A percentile compares a stretch with the other conserved stretches of the same genome.
These are phyloP conservation scores for Pseudochirops corinnae DNA, from an alignment of 2,797 vertebrate genomes.

Conservation along the genomic window DNA sequence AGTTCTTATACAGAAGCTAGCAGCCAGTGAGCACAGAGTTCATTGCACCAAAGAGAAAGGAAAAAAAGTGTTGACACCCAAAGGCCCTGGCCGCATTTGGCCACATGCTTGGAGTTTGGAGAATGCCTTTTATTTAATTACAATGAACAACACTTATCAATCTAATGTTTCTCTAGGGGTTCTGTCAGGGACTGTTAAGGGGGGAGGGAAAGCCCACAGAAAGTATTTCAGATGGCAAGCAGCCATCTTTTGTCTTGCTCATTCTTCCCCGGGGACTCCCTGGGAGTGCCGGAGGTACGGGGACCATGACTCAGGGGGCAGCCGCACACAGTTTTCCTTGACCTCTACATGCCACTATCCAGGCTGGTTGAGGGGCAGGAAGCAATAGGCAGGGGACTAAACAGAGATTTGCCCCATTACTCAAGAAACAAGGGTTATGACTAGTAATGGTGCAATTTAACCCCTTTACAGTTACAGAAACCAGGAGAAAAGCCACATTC, in stretches of 20 bases:
- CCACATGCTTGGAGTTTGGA: neutral
- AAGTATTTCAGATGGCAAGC: slow-evolving; percentile 10
- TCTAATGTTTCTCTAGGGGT: neutral
- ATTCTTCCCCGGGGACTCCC: slow-evolving; percentile 23
- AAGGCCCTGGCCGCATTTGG: fast-evolving
- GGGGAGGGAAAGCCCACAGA: neutral
- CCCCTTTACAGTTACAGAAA: slow-evolving; percentile 71
- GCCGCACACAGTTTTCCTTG: slow-evolving; percentile 56
- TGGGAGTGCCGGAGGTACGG: neutral
- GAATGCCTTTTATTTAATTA: neutral
- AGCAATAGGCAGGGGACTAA: slow-evolving; percentile 53
- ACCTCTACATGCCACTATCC: slow-evolving; percentile 55
- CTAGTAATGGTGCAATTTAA: slow-evolving; percentile 81
- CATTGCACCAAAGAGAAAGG: neutral
- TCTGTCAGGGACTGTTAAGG: slow-evolving; percentile 56
- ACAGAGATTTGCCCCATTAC: slow-evolving; percentile 53
- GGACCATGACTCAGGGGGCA: slow-evolving; percentile 42
- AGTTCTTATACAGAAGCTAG: neutral
- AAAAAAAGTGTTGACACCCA: neutral
- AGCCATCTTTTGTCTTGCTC: slow-evolving; percentile 31
- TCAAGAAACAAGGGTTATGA: slow-evolving; percentile 72
- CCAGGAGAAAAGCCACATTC: slow-evolving; percentile 32
- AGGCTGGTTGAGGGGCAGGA: slow-evolving; percentile 18
- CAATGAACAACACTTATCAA: neutral
- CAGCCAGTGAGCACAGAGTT: neutral